phyloP scores from a whole-genome alignment of 2,113 vertebrate genomes.

The Catharus fuscescens region DNA sequence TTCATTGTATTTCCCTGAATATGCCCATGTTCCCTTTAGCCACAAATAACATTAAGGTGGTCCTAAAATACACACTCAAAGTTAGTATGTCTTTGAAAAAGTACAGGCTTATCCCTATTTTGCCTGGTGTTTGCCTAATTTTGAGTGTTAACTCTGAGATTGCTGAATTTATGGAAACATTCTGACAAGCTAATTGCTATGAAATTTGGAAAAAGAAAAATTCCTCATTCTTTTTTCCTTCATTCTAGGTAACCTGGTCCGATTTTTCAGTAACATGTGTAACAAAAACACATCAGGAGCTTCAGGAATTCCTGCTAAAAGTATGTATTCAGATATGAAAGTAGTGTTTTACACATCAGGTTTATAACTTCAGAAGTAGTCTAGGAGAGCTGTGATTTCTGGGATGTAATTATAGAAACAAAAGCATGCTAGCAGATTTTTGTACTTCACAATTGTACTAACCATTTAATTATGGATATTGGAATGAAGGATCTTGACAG shows the following conservation, averaged over 20 bases:
- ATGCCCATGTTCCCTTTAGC: background rate
- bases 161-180: background rate
- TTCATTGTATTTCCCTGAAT: background rate
- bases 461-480: background rate
- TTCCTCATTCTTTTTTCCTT: background rate
- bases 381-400: background rate
- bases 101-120: background rate
- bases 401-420: background rate
- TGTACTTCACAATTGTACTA: background rate
- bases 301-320: slow-evolving; percentile 93
- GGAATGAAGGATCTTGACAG: background rate
- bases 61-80: background rate
- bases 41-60: background rate
- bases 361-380: background rate
- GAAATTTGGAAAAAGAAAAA: slow-evolving; percentile 8
- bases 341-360: background rate
- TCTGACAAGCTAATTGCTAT: background rate
- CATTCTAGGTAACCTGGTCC: slow-evolving; percentile 89
- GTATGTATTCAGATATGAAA: slow-evolving; percentile 71
- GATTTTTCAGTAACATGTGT: slow-evolving; percentile 86
- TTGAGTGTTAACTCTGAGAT: background rate
- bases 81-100: background rate
- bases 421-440: background rate
- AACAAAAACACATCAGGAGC: slow-evolving; percentile 91
- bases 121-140: background rate